A percentile compares a stretch with the other conserved stretches of the same genome.
These are phyloP conservation scores for Aleiodes sp. DNA, from an alignment of 1,140 invertebrate genomes.

Conservation along the genomic window DNA sequence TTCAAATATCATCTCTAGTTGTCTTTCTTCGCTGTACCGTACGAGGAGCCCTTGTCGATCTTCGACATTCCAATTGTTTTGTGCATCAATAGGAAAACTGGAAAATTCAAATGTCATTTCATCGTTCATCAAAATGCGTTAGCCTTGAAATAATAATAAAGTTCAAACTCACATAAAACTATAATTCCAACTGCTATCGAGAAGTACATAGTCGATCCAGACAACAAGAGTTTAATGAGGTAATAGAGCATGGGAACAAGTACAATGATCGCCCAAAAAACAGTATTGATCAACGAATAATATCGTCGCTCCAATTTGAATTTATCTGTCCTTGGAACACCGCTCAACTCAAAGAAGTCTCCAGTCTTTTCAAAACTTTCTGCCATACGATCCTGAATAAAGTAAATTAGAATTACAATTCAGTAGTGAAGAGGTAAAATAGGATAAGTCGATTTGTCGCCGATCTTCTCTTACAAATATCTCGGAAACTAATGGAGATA, in stretches of 20 bases:
- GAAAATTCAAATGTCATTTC: slow-evolving; percentile 53
- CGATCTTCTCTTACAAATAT: too few species aligned
- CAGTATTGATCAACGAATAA: slow-evolving; percentile 77
- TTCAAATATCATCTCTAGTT: slow-evolving; percentile 33
- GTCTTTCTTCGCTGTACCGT: slow-evolving; percentile 68
- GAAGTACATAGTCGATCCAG: slow-evolving; percentile 78
- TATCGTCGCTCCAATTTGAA: slow-evolving; percentile 69
- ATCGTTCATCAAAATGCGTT: neutral
- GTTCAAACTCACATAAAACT: slow-evolving; percentile 74
- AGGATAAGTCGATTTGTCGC: too few species aligned
- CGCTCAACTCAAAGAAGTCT: slow-evolving; percentile 81
- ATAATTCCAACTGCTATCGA: slow-evolving; percentile 74
- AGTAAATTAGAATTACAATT: neutral
- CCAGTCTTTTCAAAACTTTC: slow-evolving; percentile 85
- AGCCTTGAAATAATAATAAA: slow-evolving; percentile 35
- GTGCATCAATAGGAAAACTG: slow-evolving; percentile 81
- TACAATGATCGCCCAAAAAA: slow-evolving; percentile 76
- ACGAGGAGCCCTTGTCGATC: slow-evolving; percentile 85
- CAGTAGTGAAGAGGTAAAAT: neutral
- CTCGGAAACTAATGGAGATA: too few species aligned
- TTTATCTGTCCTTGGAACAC: slow-evolving; percentile 70
- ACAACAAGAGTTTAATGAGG: slow-evolving; percentile 73
- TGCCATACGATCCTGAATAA: slow-evolving; percentile 77
- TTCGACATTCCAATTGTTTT: slow-evolving; percentile 85
- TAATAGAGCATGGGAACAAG: slow-evolving; percentile 78